Conservation (phyloP, 2,797 vertebrate genomes). For the Rhincodon typus region DNA sequence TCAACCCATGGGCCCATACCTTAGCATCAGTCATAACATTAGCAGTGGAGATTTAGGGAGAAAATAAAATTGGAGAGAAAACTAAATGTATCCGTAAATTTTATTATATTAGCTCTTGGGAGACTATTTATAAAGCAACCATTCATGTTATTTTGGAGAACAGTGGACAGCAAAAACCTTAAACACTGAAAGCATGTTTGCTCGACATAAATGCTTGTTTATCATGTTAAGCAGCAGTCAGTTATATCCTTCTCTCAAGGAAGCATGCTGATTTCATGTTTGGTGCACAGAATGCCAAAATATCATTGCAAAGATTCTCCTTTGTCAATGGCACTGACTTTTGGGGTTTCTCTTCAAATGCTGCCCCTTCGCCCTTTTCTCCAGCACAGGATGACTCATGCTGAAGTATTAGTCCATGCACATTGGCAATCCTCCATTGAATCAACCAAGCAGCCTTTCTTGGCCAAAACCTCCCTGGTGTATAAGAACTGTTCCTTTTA, state of each 20-base stretch:
- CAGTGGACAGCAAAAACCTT: background rate
- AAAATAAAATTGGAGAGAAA: background rate
- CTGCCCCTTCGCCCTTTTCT: too few relatives aligned
- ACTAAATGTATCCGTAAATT: background rate
- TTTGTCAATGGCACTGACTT: background rate
- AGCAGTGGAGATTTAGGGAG: background rate
- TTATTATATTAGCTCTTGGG: background rate
- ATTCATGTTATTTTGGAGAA: background rate
- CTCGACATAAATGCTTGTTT: background rate
- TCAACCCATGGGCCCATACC: background rate
- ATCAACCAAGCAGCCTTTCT: slow-evolving; percentile 14
- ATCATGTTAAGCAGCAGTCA: background rate
- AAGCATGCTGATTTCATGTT: background rate
- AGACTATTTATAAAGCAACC: slow-evolving; percentile 8
- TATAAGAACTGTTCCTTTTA: slow-evolving; percentile 20
- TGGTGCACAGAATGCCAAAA: background rate
- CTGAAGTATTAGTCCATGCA: background rate
- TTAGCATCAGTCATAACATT: background rate
- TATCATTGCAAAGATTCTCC: background rate
- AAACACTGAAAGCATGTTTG: background rate
- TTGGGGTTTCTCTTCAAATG: background rate
- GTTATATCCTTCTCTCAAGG: background rate
- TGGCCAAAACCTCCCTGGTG: slow-evolving; percentile 19
- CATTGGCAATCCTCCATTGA: background rate
- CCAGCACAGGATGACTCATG: background rate